phyloP scores from a whole-genome alignment of 92 coral and sea anemone species.

The Chrysogorgia sp. region DNA sequence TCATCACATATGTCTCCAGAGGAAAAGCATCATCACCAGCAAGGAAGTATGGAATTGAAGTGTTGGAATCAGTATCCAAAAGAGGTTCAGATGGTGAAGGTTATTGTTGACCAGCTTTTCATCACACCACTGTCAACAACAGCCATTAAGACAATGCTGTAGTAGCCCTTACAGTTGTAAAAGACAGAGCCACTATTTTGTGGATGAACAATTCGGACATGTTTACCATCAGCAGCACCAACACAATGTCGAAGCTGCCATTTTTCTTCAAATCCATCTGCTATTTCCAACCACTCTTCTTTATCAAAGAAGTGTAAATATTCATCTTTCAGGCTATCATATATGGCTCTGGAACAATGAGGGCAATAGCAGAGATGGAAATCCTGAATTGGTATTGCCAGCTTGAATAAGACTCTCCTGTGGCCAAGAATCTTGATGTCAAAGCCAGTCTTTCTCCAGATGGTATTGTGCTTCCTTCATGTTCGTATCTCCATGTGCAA shows the following conservation, averaged over 20 bases:
- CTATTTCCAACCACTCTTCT: slow-evolving; percentile 51
- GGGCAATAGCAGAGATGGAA: slow-evolving; percentile 43
- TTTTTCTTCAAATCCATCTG: slow-evolving; percentile 56
- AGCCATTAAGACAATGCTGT: slow-evolving; percentile 61
- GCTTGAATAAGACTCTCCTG: slow-evolving; percentile 60
- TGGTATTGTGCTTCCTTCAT: slow-evolving; percentile 55
- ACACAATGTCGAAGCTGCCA: slow-evolving; percentile 72
- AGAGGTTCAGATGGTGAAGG: slow-evolving; percentile 16
- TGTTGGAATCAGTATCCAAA: slow-evolving; percentile 29
- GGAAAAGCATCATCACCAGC: slow-evolving; percentile 50
- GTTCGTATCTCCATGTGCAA: not conserved
- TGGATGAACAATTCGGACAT: slow-evolving; percentile 62
- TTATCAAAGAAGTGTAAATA: slow-evolving; percentile 48
- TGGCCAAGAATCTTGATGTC: slow-evolving; percentile 57
- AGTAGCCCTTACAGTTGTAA: slow-evolving; percentile 59
- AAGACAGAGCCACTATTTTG: slow-evolving; percentile 51
- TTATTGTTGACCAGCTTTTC: slow-evolving; percentile 26
- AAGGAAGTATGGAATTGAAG: slow-evolving; percentile 34
- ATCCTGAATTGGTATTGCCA: slow-evolving; percentile 65
- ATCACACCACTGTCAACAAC: slow-evolving; percentile 65
- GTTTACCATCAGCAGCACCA: slow-evolving; percentile 70
- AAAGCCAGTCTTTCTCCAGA: slow-evolving; percentile 62
- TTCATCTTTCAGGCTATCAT: slow-evolving; percentile 39
- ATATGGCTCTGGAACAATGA: slow-evolving; percentile 55
- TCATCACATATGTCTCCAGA: slow-evolving; percentile 40